Percentiles rank a stretch among this genome's conserved stretches.
Conservation (phyloP, 2,888 invertebrate genomes). For the Himalopsyche kuldschensis region DNA sequence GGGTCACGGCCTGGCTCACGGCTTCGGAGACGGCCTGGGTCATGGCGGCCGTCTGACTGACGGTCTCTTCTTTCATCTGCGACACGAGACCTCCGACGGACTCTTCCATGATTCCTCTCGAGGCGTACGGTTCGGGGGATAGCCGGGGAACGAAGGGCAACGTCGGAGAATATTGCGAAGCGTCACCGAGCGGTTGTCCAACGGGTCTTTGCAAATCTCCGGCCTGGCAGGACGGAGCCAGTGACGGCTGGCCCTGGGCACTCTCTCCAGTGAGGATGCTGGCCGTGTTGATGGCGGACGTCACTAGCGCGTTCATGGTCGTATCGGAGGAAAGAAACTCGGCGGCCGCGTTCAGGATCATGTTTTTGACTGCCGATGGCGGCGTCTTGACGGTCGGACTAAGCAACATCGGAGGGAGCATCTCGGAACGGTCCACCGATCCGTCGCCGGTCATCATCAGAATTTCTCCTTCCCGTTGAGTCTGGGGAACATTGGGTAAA, state of each 20-base stretch:
- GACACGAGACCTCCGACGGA: constrained; percentile 24
- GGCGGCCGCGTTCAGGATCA: constrained; percentile 73
- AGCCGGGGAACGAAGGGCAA: constrained; percentile 42
- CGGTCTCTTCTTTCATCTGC: constrained; percentile 44
- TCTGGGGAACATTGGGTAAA: not conserved
- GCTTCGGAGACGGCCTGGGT: constrained; percentile 59
- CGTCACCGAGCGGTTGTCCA: constrained; percentile 40
- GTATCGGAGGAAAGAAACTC: constrained; percentile 69
- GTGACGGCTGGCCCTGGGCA: constrained; percentile 43
- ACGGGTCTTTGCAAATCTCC: constrained; percentile 45
- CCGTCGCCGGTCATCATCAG: constrained; percentile 52
- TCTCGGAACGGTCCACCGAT: constrained; percentile 34
- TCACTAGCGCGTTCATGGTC: constrained; percentile 61
- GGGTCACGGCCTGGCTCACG: constrained; percentile 55
- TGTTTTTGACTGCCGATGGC: constrained; percentile 70
- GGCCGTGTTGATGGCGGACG: constrained; percentile 58
- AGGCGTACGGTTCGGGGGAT: constrained; percentile 44
- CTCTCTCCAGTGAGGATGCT: constrained; percentile 53
- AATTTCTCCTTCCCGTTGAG: constrained; percentile 43
- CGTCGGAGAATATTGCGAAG: constrained; percentile 41
- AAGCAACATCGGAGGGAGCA: constrained; percentile 26
- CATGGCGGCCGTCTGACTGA: constrained; percentile 51
- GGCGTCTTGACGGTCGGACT: constrained; percentile 56
- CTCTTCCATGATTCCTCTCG: constrained; percentile 37
- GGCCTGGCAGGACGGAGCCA: constrained; percentile 44